Evolutionary conservation across 2,797 vertebrate species (phyloP).

Genomic region (Apodemus agrarius): DNA sequence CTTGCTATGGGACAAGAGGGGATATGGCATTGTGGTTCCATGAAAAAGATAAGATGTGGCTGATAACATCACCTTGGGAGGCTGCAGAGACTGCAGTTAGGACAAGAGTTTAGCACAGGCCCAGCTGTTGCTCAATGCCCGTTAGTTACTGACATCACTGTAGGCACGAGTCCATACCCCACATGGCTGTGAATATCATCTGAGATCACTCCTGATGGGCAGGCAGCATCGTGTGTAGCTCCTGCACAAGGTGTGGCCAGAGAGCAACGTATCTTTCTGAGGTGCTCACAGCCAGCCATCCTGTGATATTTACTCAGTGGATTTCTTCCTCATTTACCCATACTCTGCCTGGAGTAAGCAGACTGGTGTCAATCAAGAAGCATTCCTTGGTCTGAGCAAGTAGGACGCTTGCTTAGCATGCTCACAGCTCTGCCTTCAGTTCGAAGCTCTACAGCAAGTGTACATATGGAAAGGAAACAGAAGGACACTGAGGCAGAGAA

Average conservation of each 20-base stretch:
- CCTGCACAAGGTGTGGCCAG: neutral
- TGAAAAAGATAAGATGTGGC: neutral
- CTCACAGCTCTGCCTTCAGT: neutral
- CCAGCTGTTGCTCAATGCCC: neutral
- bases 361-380: neutral
- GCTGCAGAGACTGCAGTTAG: rapidly evolving
- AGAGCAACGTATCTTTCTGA: neutral
- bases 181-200: too few relatives aligned
- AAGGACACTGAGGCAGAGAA: neutral
- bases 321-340: neutral
- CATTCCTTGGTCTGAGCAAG: neutral
- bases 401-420: neutral
- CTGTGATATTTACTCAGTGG: neutral
- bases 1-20: neutral
- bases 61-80: neutral
- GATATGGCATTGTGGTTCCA: neutral
- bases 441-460: neutral
- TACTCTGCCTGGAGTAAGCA: neutral
- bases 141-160: neutral
- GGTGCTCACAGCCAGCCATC: neutral
- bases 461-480: neutral
- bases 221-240: neutral
- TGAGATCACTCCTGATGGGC: neutral
- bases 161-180: neutral
- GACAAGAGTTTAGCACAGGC: neutral